A percentile compares a stretch with the other conserved stretches of the same genome.
Conservation (phyloP, 1,140 invertebrate genomes). For the Drosophila littoralis region DNA sequence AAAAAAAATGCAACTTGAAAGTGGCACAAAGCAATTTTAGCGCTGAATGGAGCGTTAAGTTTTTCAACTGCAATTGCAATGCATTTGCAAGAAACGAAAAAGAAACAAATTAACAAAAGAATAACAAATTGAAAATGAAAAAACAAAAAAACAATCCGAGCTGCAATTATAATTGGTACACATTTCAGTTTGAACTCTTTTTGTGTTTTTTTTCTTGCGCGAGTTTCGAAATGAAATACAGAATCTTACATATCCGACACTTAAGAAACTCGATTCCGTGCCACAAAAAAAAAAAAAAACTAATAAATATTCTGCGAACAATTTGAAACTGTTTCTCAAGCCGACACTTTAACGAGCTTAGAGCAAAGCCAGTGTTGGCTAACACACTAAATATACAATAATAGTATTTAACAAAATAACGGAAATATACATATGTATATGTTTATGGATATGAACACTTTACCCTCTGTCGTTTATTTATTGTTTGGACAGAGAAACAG, state of each 20-base stretch:
- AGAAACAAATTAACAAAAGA: conserved; percentile 37
- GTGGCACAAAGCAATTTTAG: conserved; percentile 80
- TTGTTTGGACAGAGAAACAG: too few relatives aligned
- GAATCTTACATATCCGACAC: background rate
- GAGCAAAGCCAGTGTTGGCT: too few relatives aligned
- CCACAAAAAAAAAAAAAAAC: background rate
- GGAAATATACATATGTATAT: background rate
- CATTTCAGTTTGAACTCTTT: conserved; percentile 22
- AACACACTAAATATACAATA: too few relatives aligned
- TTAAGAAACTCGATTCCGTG: background rate
- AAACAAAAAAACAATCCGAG: conserved; percentile 37
- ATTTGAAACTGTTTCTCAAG: too few relatives aligned
- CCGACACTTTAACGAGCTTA: too few relatives aligned
- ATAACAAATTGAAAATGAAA: conserved; percentile 26
- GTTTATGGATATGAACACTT: background rate
- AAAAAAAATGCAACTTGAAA: conserved; percentile 53
- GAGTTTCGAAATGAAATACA: conserved; percentile 6
- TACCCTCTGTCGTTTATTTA: too few relatives aligned
- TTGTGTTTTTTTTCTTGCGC: background rate
- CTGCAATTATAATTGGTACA: conserved; percentile 66
- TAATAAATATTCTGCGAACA: too few relatives aligned
- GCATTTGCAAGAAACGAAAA: conserved; percentile 46
- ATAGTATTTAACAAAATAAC: too few relatives aligned
- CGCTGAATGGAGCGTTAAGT: conserved; percentile 81
- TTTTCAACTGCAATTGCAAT: conserved; percentile 78